Percentiles rank a stretch among this genome's conserved stretches.
phyloP scores from a whole-genome alignment of 2,113 vertebrate genomes.

The Antennarius striatus region DNA sequence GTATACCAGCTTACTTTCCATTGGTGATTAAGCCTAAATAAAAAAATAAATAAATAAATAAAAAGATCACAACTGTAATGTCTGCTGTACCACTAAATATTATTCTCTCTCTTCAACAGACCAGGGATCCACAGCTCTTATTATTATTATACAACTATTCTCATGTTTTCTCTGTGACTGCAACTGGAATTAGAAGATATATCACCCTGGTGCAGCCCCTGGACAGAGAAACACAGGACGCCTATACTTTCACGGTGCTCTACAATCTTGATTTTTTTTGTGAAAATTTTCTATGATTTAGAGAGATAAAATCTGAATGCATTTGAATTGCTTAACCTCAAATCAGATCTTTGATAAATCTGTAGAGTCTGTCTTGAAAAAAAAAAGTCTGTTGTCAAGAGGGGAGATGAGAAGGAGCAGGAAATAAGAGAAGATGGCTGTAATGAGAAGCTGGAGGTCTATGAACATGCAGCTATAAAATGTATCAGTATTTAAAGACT shows the following conservation, averaged over 20 bases:
- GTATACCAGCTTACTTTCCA: neutral
- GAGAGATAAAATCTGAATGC: conserved; percentile 15
- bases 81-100: neutral
- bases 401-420: neutral
- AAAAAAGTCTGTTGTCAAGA: conserved; percentile 3
- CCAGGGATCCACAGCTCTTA: conserved; percentile 88
- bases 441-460: neutral
- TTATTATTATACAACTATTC: conserved; percentile 88
- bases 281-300: neutral
- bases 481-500: neutral
- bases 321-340: conserved; percentile 27
- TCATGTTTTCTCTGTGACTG: conserved; percentile 85
- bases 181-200: conserved; percentile 87
- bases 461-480: neutral
- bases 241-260: conserved; percentile 90
- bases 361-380: neutral
- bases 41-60: no score
- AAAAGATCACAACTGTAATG: neutral
- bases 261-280: no score
- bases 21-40: neutral
- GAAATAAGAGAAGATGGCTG: neutral
- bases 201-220: conserved; percentile 90
- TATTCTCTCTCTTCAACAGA: conserved; percentile 75
- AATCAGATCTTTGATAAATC: conserved; percentile 7
- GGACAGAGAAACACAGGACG: conserved; percentile 90